phyloP scores from a whole-genome alignment of 2,113 vertebrate species.

The Scytalopus superciliaris region DNA sequence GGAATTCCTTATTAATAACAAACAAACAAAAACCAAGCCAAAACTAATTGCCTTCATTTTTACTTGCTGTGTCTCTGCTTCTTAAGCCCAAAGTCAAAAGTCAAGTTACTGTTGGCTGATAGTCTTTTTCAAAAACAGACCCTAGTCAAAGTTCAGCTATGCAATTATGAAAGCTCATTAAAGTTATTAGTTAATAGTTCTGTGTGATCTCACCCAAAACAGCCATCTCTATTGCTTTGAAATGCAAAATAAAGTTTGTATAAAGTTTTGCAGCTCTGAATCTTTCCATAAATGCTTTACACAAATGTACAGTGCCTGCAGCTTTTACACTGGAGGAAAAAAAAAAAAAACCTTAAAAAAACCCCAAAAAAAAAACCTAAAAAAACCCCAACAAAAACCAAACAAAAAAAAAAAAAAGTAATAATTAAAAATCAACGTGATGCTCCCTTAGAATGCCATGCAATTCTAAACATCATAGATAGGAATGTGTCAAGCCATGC shows the following conservation, averaged over 20 bases:
- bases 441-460: not conserved
- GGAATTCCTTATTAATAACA: not conserved
- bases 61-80: not conserved
- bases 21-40: not conserved
- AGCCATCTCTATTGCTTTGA: constrained; percentile 49
- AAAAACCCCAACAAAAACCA: too few species aligned
- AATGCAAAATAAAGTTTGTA: constrained; percentile 56
- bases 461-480: not conserved
- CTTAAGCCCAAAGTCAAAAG: not conserved
- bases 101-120: not conserved
- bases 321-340: constrained; percentile 1
- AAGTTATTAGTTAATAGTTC: constrained; percentile 61
- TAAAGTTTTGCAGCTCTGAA: constrained; percentile 2
- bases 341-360: not conserved
- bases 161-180: constrained; percentile 58
- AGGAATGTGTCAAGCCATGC: not conserved
- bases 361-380: not conserved
- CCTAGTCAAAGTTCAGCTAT: constrained; percentile 23
- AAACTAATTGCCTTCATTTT: not conserved
- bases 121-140: constrained; percentile 1
- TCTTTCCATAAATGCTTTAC: not conserved
- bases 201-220: constrained; percentile 22
- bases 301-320: not conserved
- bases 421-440: not conserved
- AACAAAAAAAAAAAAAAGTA: too few species aligned